phyloP scores from a whole-genome alignment of 92 coral and sea anemone genomes.

The Heteractis magnifica region DNA sequence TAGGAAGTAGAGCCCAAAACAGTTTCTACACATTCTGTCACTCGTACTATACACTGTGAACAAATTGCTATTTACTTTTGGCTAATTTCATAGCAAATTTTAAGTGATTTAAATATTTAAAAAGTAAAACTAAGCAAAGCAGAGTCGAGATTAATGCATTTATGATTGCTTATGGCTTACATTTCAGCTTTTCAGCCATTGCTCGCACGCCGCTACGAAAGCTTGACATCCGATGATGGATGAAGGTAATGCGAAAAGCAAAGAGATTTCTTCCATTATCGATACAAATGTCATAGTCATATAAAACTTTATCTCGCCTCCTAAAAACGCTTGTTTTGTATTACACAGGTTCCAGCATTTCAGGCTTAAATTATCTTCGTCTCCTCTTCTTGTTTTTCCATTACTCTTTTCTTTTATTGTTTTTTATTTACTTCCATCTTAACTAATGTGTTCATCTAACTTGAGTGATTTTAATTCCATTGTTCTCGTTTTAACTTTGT shows the following conservation, averaged over 20 bases:
- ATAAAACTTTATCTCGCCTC: background rate
- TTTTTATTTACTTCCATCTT: too few relatives aligned
- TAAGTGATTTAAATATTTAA: constrained; percentile 6
- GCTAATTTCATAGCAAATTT: constrained; percentile 10
- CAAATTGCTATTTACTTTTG: constrained; percentile 19
- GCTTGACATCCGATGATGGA: background rate
- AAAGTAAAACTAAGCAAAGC: constrained; percentile 13
- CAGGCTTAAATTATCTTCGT: background rate
- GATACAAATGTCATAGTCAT: background rate
- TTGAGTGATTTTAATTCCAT: too few relatives aligned
- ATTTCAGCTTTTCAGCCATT: background rate
- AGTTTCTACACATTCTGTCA: background rate
- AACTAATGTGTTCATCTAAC: too few relatives aligned
- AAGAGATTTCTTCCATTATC: background rate
- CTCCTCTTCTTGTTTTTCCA: background rate
- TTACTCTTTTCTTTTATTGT: too few relatives aligned
- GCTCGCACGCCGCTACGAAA: background rate
- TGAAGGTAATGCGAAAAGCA: constrained; percentile 1
- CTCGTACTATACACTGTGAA: background rate
- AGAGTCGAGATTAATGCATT: constrained; percentile 4
- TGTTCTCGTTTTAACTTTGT: too few relatives aligned
- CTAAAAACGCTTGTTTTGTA: background rate
- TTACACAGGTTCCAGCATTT: background rate
- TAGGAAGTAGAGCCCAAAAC: constrained; percentile 7
- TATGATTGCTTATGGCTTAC: background rate